phyloP scores from a whole-genome alignment of 30 jellyfish, hydroid and myxozoan genomes.

The Calvadosia cruxmelitensis region DNA sequence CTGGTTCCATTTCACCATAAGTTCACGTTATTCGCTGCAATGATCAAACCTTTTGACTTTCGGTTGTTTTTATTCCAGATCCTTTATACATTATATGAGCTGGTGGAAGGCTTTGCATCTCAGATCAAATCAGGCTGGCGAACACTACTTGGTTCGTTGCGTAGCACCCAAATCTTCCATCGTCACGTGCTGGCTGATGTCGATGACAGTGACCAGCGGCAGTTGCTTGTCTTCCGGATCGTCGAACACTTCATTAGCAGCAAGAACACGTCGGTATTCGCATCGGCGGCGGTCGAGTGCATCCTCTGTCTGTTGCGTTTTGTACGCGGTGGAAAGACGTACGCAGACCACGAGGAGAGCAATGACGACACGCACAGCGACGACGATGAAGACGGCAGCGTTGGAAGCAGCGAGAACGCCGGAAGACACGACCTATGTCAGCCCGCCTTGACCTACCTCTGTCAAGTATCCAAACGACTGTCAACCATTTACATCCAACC shows the following conservation, averaged over 20 bases:
- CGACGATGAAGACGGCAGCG: conserved; percentile 41
- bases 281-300: conserved; percentile 88
- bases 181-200: conserved; percentile 67
- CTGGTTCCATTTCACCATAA: too few species aligned
- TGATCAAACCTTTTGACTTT: not conserved
- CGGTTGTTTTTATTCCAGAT: conserved; percentile 28
- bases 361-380: conserved; percentile 70
- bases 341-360: conserved; percentile 21
- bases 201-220: conserved; percentile 87
- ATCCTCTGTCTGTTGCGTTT: conserved; percentile 65
- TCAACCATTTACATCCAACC: conserved; percentile 86
- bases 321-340: conserved; percentile 39
- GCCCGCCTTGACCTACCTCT: conserved; percentile 64
- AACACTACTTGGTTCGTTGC: conserved; percentile 79
- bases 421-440: conserved; percentile 56
- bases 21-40: not conserved
- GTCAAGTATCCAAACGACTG: conserved; percentile 72
- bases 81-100: conserved; percentile 86
- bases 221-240: conserved; percentile 64
- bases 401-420: conserved; percentile 6
- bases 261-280: conserved; percentile 77
- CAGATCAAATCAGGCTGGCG: conserved; percentile 97
- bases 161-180: conserved; percentile 67
- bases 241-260: conserved; percentile 61
- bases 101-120: conserved; percentile 84